Evolutionary conservation across 2,888 invertebrate species (phyloP).

Genomic region (Tolmerus cingulatus): DNA sequence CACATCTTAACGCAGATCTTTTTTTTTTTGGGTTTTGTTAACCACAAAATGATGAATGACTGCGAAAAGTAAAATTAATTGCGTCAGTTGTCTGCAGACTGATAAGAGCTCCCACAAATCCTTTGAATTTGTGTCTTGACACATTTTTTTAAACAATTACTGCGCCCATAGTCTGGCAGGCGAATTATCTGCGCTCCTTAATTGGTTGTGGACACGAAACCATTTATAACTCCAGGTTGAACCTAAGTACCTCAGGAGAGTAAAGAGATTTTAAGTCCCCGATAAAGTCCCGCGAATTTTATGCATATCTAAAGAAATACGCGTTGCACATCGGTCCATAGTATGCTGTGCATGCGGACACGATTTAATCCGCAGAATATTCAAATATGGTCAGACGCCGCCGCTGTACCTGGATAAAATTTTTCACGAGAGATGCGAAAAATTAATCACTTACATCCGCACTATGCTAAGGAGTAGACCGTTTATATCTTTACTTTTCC

Average conservation of each 20-base stretch:
- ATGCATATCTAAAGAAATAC: background rate
- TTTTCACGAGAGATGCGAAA: background rate
- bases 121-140: background rate
- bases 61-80: background rate
- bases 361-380: background rate
- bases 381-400: constrained; percentile 17
- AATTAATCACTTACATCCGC: background rate
- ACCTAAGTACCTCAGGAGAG: background rate
- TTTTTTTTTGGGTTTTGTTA: background rate
- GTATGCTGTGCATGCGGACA: background rate
- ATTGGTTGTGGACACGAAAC: constrained; percentile 1
- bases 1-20: background rate
- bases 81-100: background rate
- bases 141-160: background rate
- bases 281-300: background rate
- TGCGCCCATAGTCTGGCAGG: background rate
- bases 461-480: background rate
- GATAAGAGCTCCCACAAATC: background rate
- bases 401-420: background rate
- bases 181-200: background rate
- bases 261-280: background rate
- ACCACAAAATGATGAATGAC: background rate
- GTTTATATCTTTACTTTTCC: background rate
- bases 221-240: background rate
- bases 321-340: background rate